Evolutionary conservation across 2,888 invertebrate species (phyloP).

Genomic region (Abrostola triplasia): DNA sequence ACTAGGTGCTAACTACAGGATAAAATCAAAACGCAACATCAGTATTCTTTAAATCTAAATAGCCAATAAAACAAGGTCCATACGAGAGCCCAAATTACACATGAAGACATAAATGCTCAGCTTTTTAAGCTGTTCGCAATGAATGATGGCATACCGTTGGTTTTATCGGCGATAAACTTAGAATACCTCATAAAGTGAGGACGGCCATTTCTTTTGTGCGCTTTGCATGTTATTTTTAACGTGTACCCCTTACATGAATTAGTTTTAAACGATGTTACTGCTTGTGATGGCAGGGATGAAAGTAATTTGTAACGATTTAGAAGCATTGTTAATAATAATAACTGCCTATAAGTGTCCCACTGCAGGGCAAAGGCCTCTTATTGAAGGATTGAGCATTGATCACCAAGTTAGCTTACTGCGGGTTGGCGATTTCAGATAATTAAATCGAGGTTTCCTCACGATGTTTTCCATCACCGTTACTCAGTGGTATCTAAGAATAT

Average conservation of each 20-base stretch:
- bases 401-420: too few species aligned
- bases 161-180: slow-evolving; percentile 78
- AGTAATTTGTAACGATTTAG: too few species aligned
- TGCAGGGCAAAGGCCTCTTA: too few species aligned
- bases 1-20: not conserved
- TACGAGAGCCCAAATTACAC: slow-evolving; percentile 52
- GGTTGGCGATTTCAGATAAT: too few species aligned
- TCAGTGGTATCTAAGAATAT: too few species aligned
- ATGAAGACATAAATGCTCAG: slow-evolving; percentile 57
- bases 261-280: slow-evolving; percentile 3
- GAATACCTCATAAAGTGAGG: slow-evolving; percentile 48
- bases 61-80: slow-evolving; percentile 37
- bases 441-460: too few species aligned
- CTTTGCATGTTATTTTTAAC: slow-evolving; percentile 54
- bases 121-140: slow-evolving; percentile 55
- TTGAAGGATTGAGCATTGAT: too few species aligned
- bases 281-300: not conserved
- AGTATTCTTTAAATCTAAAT: slow-evolving; percentile 36
- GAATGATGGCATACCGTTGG: slow-evolving; percentile 59
- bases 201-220: slow-evolving; percentile 41
- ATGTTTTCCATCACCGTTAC: too few species aligned
- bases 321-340: too few species aligned
- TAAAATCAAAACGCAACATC: not conserved
- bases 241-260: slow-evolving; percentile 19
- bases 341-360: too few species aligned